Base-by-base conservation (phyloP, 2,113 vertebrate species). In the Platichthys flesus region DNA sequence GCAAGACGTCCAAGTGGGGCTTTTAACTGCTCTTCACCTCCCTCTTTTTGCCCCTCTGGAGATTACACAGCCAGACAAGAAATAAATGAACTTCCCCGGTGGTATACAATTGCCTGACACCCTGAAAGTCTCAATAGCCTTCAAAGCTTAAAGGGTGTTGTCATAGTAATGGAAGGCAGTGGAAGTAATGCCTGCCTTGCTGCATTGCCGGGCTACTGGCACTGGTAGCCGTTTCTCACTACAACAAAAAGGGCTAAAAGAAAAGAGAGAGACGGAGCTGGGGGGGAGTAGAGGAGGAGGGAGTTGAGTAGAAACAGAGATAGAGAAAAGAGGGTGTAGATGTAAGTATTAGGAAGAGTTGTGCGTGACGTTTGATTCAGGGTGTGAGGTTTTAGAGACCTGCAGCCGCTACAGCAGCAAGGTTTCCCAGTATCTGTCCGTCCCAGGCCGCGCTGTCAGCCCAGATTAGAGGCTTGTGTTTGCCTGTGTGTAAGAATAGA, bases 161-260 rank as follows among this genome's bases (percentile, higher is more conserved):
- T 89, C 92, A 93, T 93, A 90, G 91, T 74, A 84, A 91, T 90
- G 90, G 81, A 75, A 86, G 84, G 80, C 81, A 74, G 81, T 82
- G 85, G 88, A 87, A 90, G 85, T 89, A 90, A 92, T 89, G 88
- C 26, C 78, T 84, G 78, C 88, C 84, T 86, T 87, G 79, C 87
- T 31, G 68, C 87, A 91, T 87, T 87, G 90, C 90, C 28, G 52
- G 81, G 88, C 80, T 76, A 73, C 82, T 76, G 82, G 72, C 84
- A 67, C 63, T 76, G 72, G 76, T 75, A 84, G 73, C 80, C 1
- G 51, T 67, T 72, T 69, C 78, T 62, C 68, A 42, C 65, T 64
- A 24, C n/a, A 59, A 84, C 68, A 84, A 75, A 82, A 83, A 56
- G 37, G 23, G 35, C 4, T 26, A 4, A n/a, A 51, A 47, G 59